Base-by-base conservation (phyloP, 2,888 invertebrate genomes). In the Cybosia mesomella region DNA sequence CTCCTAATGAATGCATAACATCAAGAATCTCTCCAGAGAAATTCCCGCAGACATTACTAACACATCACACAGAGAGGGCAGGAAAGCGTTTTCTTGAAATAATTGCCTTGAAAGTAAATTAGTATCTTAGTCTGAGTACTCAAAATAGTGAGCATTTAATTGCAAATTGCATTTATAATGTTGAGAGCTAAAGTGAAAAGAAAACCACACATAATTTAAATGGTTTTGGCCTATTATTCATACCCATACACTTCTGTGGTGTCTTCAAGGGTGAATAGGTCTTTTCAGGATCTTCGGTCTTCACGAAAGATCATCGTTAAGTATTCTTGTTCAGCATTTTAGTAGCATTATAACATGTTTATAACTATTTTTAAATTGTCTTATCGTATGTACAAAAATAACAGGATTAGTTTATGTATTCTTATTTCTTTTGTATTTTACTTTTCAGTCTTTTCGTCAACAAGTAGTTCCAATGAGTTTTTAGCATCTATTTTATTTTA, bases 31-130 rank as follows among this genome's bases (percentile, higher is more conserved):
- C 60, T 61, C 49, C 32, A 32, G 49, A 62, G 49, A 49, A 53
- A 62, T 53, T 53, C 49, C 28, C 21, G 10, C 49, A 53, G 32
- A 62, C n/a, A 62, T 21, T 32, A 49, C 43, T 49, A 5, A 32
- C 49, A 49, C 21, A 32, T 53, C 43, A n/a, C 5, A 53, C 5
- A 53, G 61, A 62, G 36, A 61, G 15, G 32, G 49, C 13, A 21
- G 32, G 34, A 54, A 54, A 61, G 55, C 55, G 28, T 49, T 66
- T 60, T 54, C 60, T 39, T 36, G n/a, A 39, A 60, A 60, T 60
- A 66, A 60, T 60, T 66, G 36, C 53, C 21, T 61, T 55, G 28
- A 24, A 61, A 36, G 39, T 60, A 32, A 55, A 61, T 66, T 66
- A 66, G 39, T 66, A 39, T 36, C 49, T 21, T 43, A 32, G 36